Evolutionary conservation across 2,797 vertebrate genomes (phyloP).

Genomic region (Knipowitschia caucasica): DNA sequence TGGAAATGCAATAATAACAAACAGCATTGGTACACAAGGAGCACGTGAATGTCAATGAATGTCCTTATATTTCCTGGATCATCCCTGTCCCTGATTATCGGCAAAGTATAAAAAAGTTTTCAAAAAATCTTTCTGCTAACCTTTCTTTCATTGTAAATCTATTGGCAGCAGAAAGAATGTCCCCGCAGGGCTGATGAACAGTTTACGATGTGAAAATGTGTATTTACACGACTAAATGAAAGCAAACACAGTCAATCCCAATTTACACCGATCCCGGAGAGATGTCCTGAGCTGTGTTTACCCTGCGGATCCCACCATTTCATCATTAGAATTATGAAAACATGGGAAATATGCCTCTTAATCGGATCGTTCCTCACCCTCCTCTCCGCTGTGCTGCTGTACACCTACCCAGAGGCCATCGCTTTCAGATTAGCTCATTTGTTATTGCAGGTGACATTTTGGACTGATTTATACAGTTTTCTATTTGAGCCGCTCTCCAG

Average conservation of each 20-base stretch:
- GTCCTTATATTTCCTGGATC: no score
- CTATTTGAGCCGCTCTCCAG: no score
- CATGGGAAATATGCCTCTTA: background rate
- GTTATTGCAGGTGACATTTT: background rate
- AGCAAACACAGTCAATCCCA: background rate
- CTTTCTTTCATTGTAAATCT: no score
- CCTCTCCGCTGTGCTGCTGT: background rate
- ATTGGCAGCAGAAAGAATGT: no score
- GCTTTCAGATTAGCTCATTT: background rate
- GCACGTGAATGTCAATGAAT: no score
- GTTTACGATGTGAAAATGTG: background rate
- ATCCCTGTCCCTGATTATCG: no score
- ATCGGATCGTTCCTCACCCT: background rate
- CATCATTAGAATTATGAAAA: slow-evolving; percentile 1
- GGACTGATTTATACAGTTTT: no score
- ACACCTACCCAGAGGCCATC: background rate
- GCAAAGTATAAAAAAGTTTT: no score
- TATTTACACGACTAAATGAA: background rate
- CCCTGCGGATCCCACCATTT: no score
- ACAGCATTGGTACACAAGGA: no score
- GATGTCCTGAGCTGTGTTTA: slow-evolving; percentile 9
- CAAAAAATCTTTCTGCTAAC: no score
- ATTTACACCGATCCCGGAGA: background rate
- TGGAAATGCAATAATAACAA: no score
- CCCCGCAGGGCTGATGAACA: background rate